Base-by-base conservation (phyloP, 2,113 vertebrate species). In the Hemicordylus capensis region DNA sequence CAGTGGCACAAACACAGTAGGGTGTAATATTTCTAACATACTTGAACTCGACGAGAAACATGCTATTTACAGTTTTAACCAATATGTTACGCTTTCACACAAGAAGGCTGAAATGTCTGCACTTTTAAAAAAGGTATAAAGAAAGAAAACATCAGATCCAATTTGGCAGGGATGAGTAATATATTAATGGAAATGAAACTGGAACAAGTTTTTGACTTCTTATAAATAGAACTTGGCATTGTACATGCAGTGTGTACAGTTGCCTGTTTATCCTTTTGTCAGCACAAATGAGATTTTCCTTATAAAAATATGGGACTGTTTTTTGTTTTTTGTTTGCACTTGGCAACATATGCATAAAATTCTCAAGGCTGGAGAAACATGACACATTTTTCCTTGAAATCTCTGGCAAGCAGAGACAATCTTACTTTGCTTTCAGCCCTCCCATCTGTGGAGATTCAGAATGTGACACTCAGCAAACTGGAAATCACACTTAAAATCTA, bases 1-100 rank as follows among this genome's bases (percentile, higher is more conserved):
- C 93, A 92, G 93, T 95, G 95, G 92, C 95, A 96, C 94, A 93
- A 91, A 96, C 96, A 95, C 96, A 96, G 96, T 95, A 90, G 96
- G 96, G 95, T 96, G 96, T 95, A 95, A 94, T 92, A 95, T 95
- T 96, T 97, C 92, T 93, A 95, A 94, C 90, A 95, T 91, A 92
- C 93, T 95, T 94, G 94, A 94, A 95, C 93, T 95, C 89, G 88
- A 92, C 87, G 77, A 94, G 94, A 95, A 96, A 95, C 95, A 95
- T 84, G 92, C 93, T 95, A 95, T 95, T 96, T 95, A 93, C 94
- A 94, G 92, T 92, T 95, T 93, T 92, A 95, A 95, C 94, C 96
- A 95, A 96, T 95, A 96, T 97, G 95, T 94, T 94, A 93, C 85
- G 87, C 87, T 95, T 96, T 94, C 93, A 95, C 94, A 96, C 88